Conservation (phyloP, 1,140 invertebrate genomes). For the Phthorimaea operculella region DNA sequence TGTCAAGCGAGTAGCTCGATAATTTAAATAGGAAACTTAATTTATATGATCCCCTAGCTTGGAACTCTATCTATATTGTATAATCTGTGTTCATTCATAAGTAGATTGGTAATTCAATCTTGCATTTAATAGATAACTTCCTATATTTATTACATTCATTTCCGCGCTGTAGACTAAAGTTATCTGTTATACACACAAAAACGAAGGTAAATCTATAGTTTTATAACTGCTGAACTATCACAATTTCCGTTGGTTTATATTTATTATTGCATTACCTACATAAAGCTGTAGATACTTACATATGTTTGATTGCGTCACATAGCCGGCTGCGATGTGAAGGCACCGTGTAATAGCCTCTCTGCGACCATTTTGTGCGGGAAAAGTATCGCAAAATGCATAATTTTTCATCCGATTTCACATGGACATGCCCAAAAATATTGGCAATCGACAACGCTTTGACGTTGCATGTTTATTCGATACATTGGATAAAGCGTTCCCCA, state of each 20-base stretch:
- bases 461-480: slow-evolving; percentile 18
- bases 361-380: slow-evolving; percentile 40
- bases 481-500: slow-evolving; percentile 11
- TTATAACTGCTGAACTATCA: not conserved
- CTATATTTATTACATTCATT: too few species aligned
- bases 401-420: slow-evolving; percentile 64
- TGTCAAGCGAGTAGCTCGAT: slow-evolving; percentile 32
- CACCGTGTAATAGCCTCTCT: slow-evolving; percentile 47
- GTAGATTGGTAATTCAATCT: too few species aligned
- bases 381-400: slow-evolving; percentile 55
- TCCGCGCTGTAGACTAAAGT: too few species aligned
- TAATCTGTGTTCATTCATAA: too few species aligned
- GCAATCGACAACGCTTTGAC: slow-evolving; percentile 20
- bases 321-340: slow-evolving; percentile 17
- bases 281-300: not conserved
- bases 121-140: too few species aligned
- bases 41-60: slow-evolving; percentile 6
- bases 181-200: too few species aligned
- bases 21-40: slow-evolving; percentile 25
- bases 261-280: not conserved
- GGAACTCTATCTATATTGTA: too few species aligned
- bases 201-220: not conserved
- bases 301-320: not conserved
- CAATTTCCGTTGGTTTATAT: not conserved
- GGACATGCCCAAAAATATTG: slow-evolving; percentile 21